Base-by-base conservation (phyloP, 2,888 invertebrate genomes). In the Drosophila macrospina region DNA sequence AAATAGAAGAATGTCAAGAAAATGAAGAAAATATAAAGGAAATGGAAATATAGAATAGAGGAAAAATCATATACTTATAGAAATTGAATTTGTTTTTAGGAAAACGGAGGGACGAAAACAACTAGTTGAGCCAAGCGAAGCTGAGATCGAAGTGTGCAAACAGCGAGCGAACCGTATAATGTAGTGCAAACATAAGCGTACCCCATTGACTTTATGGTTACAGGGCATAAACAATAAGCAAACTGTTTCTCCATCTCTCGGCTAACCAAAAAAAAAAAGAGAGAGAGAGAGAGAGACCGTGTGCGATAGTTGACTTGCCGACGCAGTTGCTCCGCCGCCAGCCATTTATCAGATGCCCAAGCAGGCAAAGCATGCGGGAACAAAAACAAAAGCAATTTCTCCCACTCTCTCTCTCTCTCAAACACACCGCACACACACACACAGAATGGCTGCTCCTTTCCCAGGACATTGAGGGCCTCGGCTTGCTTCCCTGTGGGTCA, bases 301-400 rank as follows among this genome's bases (percentile, higher is more conserved):
- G 50, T 56, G 50, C 45, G 52, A 57, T 66, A 66, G 66, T 66
- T 57, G 61, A 54, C 72, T 72, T 70, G 71, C 54, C 69, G 16
- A 28, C 45, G 36, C 37, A 26, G 36, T 37, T 61, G 60, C 52
- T 34, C 51, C 36, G 20, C 28, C 41, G 52, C 45, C 65, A 26
- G 51, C 50, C 66, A 57, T 68, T 65, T 68, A 65, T 64, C 65
- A 64, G 68, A 39, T 45, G 56, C 8, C 45, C 62, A 57, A 50
- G 54, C 42, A 37, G 47, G 15, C 48, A 51, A 34, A 34, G 44
- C 11, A 34, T 50, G 56, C 39, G 63, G 63, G 34, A 41, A 44
- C 50, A 55, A 73, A 15, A 51, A 7, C 54, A 45, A 36, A 44
- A 42, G 51, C 37, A 20, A 15, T 16, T 8, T 5, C 10, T 1